phyloP scores from a whole-genome alignment of 1,140 invertebrate species.

The Hetaerina americana region DNA sequence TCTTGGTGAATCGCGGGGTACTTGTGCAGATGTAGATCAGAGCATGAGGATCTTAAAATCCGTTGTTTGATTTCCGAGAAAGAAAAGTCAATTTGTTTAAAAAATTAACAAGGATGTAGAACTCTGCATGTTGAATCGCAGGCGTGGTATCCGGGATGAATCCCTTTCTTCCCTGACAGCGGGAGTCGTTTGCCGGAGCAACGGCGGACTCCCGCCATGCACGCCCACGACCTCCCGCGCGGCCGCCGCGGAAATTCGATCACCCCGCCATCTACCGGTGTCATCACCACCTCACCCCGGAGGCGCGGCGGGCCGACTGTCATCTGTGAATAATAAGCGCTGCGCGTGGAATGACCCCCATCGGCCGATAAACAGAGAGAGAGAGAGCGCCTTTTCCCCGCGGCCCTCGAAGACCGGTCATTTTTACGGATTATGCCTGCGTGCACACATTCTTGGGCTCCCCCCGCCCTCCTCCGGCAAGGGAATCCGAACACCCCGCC shows the following conservation, averaged over 20 bases:
- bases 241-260: not conserved
- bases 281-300: not conserved
- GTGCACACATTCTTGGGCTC: too few species aligned
- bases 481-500: not conserved
- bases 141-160: too few species aligned
- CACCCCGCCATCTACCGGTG: not conserved
- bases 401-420: not conserved
- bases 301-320: not conserved
- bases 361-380: not conserved
- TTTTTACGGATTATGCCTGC: too few species aligned
- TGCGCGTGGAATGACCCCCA: not conserved
- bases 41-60: too few species aligned
- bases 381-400: too few species aligned
- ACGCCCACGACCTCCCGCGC: not conserved
- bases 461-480: not conserved
- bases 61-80: too few species aligned
- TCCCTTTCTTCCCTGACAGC: too few species aligned
- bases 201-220: not conserved
- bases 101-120: too few species aligned
- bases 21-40: too few species aligned
- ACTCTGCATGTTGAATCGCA: too few species aligned
- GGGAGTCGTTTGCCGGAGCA: not conserved
- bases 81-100: too few species aligned
- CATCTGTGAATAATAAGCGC: not conserved
- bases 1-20: too few species aligned